Conservation (phyloP, 2,888 invertebrate species). For the Athalia rosae region DNA sequence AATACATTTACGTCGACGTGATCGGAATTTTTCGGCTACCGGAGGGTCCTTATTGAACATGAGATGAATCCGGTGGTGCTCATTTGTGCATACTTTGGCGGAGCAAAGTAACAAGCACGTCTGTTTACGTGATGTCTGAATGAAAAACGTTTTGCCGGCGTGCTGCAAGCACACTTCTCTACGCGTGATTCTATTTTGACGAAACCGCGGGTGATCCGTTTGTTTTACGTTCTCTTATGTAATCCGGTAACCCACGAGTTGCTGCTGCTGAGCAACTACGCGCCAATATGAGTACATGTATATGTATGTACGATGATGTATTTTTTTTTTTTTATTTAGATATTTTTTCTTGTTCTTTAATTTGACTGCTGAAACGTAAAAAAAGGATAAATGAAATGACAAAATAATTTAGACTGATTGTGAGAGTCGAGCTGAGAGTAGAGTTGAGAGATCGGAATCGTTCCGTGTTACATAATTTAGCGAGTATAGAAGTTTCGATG, state of each 20-base stretch:
- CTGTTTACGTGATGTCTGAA: neutral
- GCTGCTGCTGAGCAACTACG: conserved; percentile 6
- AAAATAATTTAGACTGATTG: too few species aligned
- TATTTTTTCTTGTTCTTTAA: neutral
- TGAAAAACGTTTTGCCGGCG: neutral
- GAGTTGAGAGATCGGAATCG: neutral
- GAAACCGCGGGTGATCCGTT: conserved; percentile 1
- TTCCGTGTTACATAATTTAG: conserved; percentile 6
- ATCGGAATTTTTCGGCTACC: too few species aligned
- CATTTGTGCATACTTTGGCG: neutral
- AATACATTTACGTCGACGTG: too few species aligned
- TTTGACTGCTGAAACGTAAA: too few species aligned
- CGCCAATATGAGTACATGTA: neutral
- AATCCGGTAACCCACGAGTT: neutral
- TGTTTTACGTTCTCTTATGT: neutral
- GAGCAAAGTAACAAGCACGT: neutral
- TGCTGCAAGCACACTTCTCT: neutral
- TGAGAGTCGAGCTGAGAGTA: too few species aligned
- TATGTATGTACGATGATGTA: neutral
- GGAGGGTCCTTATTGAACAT: too few species aligned
- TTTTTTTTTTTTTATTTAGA: too few species aligned
- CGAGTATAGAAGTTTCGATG: neutral
- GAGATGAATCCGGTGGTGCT: neutral
- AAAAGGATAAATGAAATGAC: too few species aligned
- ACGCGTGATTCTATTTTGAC: conserved; percentile 23